Evolutionary conservation across 2,113 vertebrate genomes (phyloP).

Genomic region (Eudyptes chrysolophus): DNA sequence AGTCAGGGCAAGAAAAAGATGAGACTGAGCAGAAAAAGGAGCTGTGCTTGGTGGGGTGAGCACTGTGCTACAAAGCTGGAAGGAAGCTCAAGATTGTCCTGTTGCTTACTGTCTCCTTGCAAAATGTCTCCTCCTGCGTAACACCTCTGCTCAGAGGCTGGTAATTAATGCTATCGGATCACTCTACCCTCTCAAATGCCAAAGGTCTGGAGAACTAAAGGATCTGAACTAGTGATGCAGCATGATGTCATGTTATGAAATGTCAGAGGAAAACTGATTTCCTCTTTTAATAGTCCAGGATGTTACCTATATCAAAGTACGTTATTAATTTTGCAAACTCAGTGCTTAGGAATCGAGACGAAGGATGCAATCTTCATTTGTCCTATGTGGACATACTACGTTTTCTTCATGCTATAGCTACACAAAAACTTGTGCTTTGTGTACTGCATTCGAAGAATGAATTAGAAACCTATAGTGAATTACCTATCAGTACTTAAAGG

Average conservation of each 20-base stretch:
- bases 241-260: background rate
- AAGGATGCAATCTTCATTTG: background rate
- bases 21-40: background rate
- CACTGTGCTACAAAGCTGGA: background rate
- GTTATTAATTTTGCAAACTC: background rate
- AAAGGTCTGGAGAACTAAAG: background rate
- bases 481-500: background rate
- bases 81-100: background rate
- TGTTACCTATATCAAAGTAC: background rate
- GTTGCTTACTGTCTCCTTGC: background rate
- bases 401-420: background rate
- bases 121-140: background rate
- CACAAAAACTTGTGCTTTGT: background rate
- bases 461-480: background rate
- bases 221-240: background rate
- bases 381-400: background rate
- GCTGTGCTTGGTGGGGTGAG: background rate
- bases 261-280: background rate
- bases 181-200: background rate
- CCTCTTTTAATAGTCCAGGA: background rate
- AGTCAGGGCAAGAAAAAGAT: background rate
- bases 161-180: background rate
- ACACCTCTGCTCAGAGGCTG: background rate
- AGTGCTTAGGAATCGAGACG: background rate
- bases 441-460: background rate